These are phyloP conservation scores for Rotaria macrura DNA, from an alignment of 2,888 invertebrate genomes.

Conservation along the genomic window DNA sequence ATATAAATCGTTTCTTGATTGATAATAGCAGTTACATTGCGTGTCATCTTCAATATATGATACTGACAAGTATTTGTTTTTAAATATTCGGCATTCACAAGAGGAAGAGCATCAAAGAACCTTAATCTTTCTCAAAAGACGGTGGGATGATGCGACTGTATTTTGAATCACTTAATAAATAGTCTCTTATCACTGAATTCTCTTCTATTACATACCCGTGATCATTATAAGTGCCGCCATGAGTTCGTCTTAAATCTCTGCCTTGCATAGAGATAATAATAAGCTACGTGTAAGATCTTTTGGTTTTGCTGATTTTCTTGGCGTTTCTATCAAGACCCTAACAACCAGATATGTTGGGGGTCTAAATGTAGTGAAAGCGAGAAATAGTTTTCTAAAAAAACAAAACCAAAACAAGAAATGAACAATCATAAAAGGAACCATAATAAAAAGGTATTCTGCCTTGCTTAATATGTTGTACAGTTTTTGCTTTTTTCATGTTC, in stretches of 20 bases:
- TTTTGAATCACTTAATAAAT: too few relatives aligned
- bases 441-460: not conserved
- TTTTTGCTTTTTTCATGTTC: constrained; percentile 4
- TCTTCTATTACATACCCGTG: not conserved
- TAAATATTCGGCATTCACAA: too few relatives aligned
- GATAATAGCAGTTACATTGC: too few relatives aligned
- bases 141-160: too few relatives aligned
- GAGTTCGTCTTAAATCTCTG: not conserved
- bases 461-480: not conserved
- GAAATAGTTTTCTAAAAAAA: not conserved
- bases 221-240: not conserved
- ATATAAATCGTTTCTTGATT: too few relatives aligned
- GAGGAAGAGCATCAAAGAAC: too few relatives aligned
- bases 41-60: too few relatives aligned
- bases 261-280: not conserved
- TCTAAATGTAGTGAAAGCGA: not conserved
- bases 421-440: constrained; percentile 4
- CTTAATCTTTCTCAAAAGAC: too few relatives aligned
- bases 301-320: not conserved
- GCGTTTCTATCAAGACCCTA: not conserved
- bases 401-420: constrained; percentile 8
- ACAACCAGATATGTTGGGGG: not conserved
- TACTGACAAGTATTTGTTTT: too few relatives aligned
- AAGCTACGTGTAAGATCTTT: not conserved
- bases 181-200: too few relatives aligned